Percentiles rank a stretch among this genome's conserved stretches.
These are phyloP conservation scores for Catostylus mosaicus DNA, from an alignment of 30 jellyfish, hydroid and myxozoan genomes.

Conservation along the genomic window DNA sequence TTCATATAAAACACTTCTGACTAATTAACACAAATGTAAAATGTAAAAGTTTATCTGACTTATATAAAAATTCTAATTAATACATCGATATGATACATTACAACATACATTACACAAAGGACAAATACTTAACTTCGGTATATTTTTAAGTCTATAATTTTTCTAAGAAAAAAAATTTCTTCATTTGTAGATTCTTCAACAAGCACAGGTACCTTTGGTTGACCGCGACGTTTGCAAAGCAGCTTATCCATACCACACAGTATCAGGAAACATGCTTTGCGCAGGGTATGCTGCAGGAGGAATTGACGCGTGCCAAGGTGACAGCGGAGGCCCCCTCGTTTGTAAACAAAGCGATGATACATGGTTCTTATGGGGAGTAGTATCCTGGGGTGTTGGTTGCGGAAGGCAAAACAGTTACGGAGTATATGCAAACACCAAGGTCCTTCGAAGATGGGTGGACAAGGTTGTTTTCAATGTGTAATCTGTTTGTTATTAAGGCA, in stretches of 20 bases:
- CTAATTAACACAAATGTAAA: too few species aligned
- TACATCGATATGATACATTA: too few species aligned
- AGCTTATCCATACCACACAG: constrained; percentile 49
- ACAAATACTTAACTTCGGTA: too few species aligned
- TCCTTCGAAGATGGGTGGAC: constrained; percentile 92
- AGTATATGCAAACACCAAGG: constrained; percentile 84
- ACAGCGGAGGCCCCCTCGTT: constrained; percentile 98
- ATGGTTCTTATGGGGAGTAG: constrained; percentile 97
- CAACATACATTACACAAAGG: too few species aligned
- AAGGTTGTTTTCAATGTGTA: constrained; percentile 58
- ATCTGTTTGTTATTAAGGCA: too few species aligned
- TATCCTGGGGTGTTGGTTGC: constrained; percentile 99
- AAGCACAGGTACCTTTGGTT: constrained; percentile 95
- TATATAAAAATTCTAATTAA: too few species aligned
- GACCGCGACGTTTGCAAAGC: constrained; percentile 62
- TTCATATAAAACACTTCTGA: too few species aligned
- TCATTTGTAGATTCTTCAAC: constrained; percentile 95
- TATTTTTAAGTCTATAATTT: too few species aligned
- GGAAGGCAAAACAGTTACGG: constrained; percentile 88
- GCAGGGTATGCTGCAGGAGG: constrained; percentile 95
- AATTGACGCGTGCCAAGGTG: constrained; percentile 97
- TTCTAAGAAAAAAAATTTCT: too few species aligned
- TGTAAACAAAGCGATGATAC: constrained; percentile 78
- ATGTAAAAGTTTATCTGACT: too few species aligned
- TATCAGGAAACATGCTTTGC: constrained; percentile 83